phyloP scores from a whole-genome alignment of 1,140 invertebrate species.

The Drosophila navojoa region DNA sequence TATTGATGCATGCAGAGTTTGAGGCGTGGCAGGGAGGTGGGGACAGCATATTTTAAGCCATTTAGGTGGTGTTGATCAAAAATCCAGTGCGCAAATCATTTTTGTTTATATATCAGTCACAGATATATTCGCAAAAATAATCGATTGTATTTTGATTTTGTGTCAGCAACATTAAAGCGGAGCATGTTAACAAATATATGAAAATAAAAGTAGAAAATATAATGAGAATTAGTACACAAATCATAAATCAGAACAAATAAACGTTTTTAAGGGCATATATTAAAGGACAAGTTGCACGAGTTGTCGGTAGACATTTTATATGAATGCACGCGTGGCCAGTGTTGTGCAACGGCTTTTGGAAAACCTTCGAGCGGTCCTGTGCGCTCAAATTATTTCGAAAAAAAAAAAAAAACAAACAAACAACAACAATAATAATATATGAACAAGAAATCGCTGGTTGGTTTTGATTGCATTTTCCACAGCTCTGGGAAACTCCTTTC shows the following conservation, averaged over 20 bases:
- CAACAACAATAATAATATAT: conserved; percentile 62
- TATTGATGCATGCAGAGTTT: conserved; percentile 53
- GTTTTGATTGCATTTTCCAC: conserved; percentile 55
- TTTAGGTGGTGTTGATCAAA: conserved; percentile 58
- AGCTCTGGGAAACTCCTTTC: conserved; percentile 66
- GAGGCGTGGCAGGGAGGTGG: conserved; percentile 14
- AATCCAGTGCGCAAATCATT: conserved; percentile 54
- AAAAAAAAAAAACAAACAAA: conserved; percentile 54
- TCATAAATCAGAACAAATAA: conserved; percentile 20
- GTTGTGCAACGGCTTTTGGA: conserved; percentile 9
- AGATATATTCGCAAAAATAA: conserved; percentile 22
- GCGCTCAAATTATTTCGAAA: conserved; percentile 28
- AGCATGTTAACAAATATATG: conserved; percentile 57
- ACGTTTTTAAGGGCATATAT: conserved; percentile 15
- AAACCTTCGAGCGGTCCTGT: conserved; percentile 36
- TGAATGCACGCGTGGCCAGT: conserved; percentile 20
- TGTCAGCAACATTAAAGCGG: conserved; percentile 52
- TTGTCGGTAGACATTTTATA: conserved; percentile 83
- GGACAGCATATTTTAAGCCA: conserved; percentile 11
- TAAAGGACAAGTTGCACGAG: conserved; percentile 5
- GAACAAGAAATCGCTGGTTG: conserved; percentile 53
- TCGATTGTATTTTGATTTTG: background rate
- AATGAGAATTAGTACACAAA: conserved; percentile 54
- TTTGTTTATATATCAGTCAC: conserved; percentile 17
- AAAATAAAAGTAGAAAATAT: conserved; percentile 67